Evolutionary conservation across 2,888 invertebrate species (phyloP), one percentile per base, ranked within the genome.

Genomic region (Dendrolimus pini): DNA sequence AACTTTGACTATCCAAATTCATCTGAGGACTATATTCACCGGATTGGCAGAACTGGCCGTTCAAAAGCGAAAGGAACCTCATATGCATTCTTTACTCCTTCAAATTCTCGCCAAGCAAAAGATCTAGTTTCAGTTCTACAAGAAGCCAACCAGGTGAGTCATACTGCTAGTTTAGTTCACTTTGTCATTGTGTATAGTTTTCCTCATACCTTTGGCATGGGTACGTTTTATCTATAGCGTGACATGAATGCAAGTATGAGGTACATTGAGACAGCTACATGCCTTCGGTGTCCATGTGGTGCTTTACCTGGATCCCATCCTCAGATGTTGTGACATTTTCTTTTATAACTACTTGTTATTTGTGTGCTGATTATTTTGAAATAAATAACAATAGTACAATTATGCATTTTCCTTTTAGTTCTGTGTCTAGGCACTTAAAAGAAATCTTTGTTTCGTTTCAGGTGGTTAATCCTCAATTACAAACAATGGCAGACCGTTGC

Each of bases 1-100:
- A 98, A 98, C 92, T 98, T 95, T 92, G 98, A 98, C 91, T 98
- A 97, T 88, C 98, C 98, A 59, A 96, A 96, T 85, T 97, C 96
- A 61, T 97, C 97, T 58, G 98, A 98, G 85, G 98, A 98, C 88
- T 98, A 98, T 83, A 97, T 98, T 75, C 98, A 98, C 88, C 94
- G 98, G 64, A 98, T 98, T 84, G 98, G 98, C 60, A 94, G 98
- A 74, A 98, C 98, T 54, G 98, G 97, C 57, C 93, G 98, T 57
- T 95, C 95, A 54, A 94, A 96, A 80, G 93, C 95, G 69, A 96
- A 95, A 70, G 97, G 97, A 68, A 98, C 97, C 62, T 97, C 98
- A 54, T 98, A 98, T 83, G 98, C 98, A 60, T 98, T 98, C 92
- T 98, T 98, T 89, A 98, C 98, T 55, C 95, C 95, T 54, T 94